Evolutionary conservation across 2,113 vertebrate species (phyloP), one percentile per base, ranked within the genome.

Genomic region (Xenopus borealis): DNA sequence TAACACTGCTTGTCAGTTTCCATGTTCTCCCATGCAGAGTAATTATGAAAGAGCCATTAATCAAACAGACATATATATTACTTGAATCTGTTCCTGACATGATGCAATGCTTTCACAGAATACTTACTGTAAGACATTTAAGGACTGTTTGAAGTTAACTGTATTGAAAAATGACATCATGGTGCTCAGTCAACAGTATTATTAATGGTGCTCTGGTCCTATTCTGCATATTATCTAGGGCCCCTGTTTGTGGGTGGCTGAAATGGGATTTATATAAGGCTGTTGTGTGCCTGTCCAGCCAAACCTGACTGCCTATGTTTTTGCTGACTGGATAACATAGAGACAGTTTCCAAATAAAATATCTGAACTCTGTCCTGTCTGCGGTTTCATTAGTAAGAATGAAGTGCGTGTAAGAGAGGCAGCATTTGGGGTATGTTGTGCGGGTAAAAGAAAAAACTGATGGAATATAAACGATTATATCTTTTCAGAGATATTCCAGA

Each of bases 271-370:
- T 50, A 16, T 58, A 14, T 47, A 61, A 58, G 44, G 44, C 17
- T 66, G 50, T 59, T 75, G 11, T 50, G 14, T 69, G 68, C 66
- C 73, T 76, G 73, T 76, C 46, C 73, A 69, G 73, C 58, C 46
- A 11, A 45, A 69, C 55, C 65, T 68, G 65, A 75, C 72, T 75
- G 72, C 58, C 73, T 69, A 76, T 76, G 73, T 76, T 76, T 76
- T 76, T 76, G 73, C 66, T 69, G 66, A 76, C 73, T 76, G 73
- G 47, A 76, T 76, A 76, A 76, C 73, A 76, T 53, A 69, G 73
- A 76, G 66, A 63, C 23, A 27, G 73, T 76, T 76, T 69, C 66
- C 66, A 69, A 76, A 76, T 76, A 76, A 76, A 76, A 76, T 76
- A 53, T 76, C 73, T 76, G 66, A 76, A 76, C 73, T 76, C 46